Evolutionary conservation across 2,113 vertebrate species (phyloP), one percentile per base, ranked within the genome.

Genomic region (Arvicanthis niloticus): DNA sequence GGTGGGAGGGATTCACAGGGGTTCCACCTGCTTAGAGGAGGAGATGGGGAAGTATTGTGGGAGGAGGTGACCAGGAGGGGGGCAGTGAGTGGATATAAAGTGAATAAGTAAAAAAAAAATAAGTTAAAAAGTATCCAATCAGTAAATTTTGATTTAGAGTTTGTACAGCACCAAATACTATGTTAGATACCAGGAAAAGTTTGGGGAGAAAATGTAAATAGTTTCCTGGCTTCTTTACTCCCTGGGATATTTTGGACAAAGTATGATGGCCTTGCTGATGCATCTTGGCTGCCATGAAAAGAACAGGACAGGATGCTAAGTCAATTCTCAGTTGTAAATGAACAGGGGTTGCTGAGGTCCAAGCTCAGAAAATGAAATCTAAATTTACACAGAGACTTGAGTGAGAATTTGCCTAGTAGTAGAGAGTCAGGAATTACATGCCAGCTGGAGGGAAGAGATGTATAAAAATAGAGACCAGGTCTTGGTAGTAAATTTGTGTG

Each of bases 121-220:
- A 68, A 68, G 11, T 29, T 68, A 68, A 37, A 96, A 51, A 78
- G 72, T n/a, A 89, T 15, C 56, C 94, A 87, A 73, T 85, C 85
- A 81, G 21, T 29, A 72, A 77, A 51, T 40, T n/a, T 45, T 80
- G 60, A 68, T 42, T 19, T 84, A 22, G 51, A 9, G 7, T 73
- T 40, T 88, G 10, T 8, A 3, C 5, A 72, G 12, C 67, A 13
- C 3, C n/a, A 72, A 34, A 51, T 16, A 10, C 58, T n/a, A 16
- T 94, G 26, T 22, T 37, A 19, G 34, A 45, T n/a, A 80, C 26
- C 37, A 51, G 84, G 31, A 65, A 91, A 82, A 93, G 13, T n/a
- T 21, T n/a, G 7, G 8, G 16, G 31, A 80, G 21, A 87, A 67
- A 56, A 34, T 5, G 3, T 17, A 4, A 72, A 73, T 37, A 62